Conservation (phyloP, 2,113 vertebrate genomes). For the Apteryx owenii region DNA sequence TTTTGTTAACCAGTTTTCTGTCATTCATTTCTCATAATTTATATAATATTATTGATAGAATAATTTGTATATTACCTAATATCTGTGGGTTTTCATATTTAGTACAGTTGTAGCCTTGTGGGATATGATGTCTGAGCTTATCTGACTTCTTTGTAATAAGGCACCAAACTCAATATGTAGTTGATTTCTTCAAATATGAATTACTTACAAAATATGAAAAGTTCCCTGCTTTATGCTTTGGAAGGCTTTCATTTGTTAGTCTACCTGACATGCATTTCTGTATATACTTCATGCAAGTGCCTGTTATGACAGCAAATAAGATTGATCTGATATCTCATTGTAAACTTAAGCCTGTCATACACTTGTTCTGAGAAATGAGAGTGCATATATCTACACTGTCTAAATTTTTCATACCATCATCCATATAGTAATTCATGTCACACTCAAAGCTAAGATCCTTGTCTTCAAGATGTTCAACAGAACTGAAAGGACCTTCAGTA, state of each 20-base stretch:
- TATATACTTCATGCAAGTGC: neutral
- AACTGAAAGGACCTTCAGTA: neutral
- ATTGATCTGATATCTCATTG: neutral
- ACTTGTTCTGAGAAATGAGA: neutral
- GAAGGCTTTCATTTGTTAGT: neutral
- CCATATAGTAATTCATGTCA: neutral
- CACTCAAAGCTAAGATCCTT: neutral
- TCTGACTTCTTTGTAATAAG: neutral
- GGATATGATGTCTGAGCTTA: neutral
- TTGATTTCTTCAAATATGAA: neutral
- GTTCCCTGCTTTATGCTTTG: neutral
- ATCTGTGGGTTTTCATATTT: neutral
- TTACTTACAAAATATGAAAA: neutral
- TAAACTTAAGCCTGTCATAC: neutral
- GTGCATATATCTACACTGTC: neutral
- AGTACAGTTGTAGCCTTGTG: neutral
- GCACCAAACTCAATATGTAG: neutral
- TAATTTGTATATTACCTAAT: neutral
- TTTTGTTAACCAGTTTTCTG: neutral
- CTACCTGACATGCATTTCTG: neutral
- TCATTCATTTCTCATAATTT: neutral
- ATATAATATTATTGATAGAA: neutral
- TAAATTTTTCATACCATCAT: neutral
- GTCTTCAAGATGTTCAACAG: neutral
- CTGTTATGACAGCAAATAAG: neutral